Percentiles rank a stretch among this genome's conserved stretches.
These are phyloP conservation scores for Clarias laeviceps DNA, from an alignment of 2,797 vertebrate genomes.

Conservation along the genomic window DNA sequence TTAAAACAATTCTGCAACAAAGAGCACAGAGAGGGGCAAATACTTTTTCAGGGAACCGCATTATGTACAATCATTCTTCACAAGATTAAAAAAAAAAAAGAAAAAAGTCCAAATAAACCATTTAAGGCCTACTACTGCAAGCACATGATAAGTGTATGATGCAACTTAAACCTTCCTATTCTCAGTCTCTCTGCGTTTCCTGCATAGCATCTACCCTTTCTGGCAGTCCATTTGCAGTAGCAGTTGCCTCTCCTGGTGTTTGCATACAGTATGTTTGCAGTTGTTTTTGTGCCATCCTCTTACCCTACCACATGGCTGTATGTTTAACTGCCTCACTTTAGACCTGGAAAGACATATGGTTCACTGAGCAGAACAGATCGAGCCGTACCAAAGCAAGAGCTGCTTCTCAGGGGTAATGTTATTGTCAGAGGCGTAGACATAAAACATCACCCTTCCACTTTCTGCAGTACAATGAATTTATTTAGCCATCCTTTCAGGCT, in stretches of 20 bases:
- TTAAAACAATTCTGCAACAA: too few species aligned
- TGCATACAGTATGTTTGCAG: neutral
- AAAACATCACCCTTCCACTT: constrained; percentile 38
- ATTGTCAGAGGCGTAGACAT: constrained; percentile 39
- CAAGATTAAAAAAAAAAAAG: too few species aligned
- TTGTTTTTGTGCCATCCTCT: constrained; percentile 40
- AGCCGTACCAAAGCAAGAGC: constrained; percentile 40
- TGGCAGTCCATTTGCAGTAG: too few species aligned
- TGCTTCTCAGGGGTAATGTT: constrained; percentile 36
- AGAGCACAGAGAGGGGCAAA: too few species aligned
- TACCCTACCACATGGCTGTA: constrained; percentile 7
- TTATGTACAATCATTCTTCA: too few species aligned
- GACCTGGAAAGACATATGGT: constrained; percentile 57
- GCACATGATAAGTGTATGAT: neutral
- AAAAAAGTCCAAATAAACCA: too few species aligned
- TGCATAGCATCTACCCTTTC: neutral
- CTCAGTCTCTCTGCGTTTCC: neutral
- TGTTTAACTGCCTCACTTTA: constrained; percentile 53
- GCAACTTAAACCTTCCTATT: constrained; percentile 10
- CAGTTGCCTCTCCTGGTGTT: too few species aligned
- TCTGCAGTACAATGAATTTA: constrained; percentile 14
- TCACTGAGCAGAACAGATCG: constrained; percentile 58
- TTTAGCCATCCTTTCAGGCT: constrained; percentile 19
- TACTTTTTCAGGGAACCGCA: too few species aligned
- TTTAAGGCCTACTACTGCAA: too few species aligned